Evolutionary conservation across 2,797 vertebrate genomes (phyloP), one percentile per base, ranked within the genome.

Genomic region (Acanthurus lineatus): DNA sequence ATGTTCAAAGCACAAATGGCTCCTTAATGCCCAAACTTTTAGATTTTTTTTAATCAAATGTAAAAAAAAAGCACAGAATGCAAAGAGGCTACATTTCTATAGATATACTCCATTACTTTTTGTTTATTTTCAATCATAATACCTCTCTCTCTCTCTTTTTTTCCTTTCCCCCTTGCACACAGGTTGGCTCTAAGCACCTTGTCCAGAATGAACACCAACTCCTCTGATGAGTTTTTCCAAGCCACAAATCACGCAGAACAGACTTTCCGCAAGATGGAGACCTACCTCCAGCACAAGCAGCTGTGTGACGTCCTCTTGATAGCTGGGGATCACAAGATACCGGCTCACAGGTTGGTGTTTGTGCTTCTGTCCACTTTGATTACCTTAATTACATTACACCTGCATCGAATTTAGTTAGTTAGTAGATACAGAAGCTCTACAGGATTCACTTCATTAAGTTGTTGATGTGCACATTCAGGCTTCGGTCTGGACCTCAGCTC

Each of bases 221-320:
- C 94, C 79, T 97, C 97, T 0, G 97, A 98, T 9, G 97, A 98
- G 81, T 96, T 96, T 76, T 99, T 98, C 89, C 97, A 97, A 83
- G 96, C 96, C 61, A 90, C 94, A 28, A 98, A 98, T 86, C 98
- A 99, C 2, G 97, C 97, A 2, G 96, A 98, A 90, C 95, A 98
- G 92, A 98, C 97, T 0, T 98, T 99, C 84, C 96, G 95, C 69
- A 99, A 97, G 89, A 99, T 99, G 97, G 97, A 98, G 91, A 98
- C 91, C 67, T 99, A 99, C 79, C 95, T 99, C 72, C 98, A 98
- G 93, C 97, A 99, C 93, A 97, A 98, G 89, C 97, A 98, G 92
- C 94, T 99, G 76, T 99, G 98, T 25, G 97, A 99, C 16, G 98
- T 99, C 56, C 94, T 99, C 42, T 94, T 99, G 77, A 96, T 99